Base-by-base conservation (phyloP, 2,888 invertebrate genomes). In the Heteromyza rotundicornis region DNA sequence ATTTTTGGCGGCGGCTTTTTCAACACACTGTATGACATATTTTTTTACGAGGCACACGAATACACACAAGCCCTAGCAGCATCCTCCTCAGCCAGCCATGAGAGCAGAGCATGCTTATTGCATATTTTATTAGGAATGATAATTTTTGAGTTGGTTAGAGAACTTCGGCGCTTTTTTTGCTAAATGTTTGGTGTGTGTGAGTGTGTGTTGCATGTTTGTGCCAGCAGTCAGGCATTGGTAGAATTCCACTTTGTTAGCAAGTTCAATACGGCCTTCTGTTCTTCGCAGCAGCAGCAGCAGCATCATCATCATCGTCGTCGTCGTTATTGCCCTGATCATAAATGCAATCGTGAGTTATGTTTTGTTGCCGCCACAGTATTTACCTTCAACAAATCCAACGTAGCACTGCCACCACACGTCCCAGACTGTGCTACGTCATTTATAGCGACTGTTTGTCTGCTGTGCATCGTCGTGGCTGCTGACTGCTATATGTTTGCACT, bases 1-100 rank as follows among this genome's bases (percentile, higher is more conserved):
- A 75, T 76, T 75, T 78, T 67, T 74, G 76, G 72, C 78, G 82
- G 83, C 82, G 82, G 81, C 83, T 82, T 73, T 75, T 79, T 77
- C 79, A 75, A 82, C 82, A 82, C 80, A 76, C 71, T 72, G 69
- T 58, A 75, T 79, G 77, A 75, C 80, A 79, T 77, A 77, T 75
- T 71, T 75, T 68, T 40, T 40, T 40, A 7, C 40, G 8, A 14
- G 40, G 40, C n/a, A 2, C n/a, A 36, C 24, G 8, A n/a, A n/a
- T 10, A 2, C n/a, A 36, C 24, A 3, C 10, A 19, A 10, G 14
- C 36, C 49, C n/a, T n/a, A n/a, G 23, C 47, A 62, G 51, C 52
- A 12, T 44, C 40, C 23, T n/a, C 10, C 52, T 50, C 51, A 51
- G 62, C 60, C 51, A n/a, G n/a, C n/a, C n/a, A n/a, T n/a, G n/a